These are phyloP conservation scores for Buathra laborator DNA, from an alignment of 2,888 invertebrate species.

Conservation along the genomic window DNA sequence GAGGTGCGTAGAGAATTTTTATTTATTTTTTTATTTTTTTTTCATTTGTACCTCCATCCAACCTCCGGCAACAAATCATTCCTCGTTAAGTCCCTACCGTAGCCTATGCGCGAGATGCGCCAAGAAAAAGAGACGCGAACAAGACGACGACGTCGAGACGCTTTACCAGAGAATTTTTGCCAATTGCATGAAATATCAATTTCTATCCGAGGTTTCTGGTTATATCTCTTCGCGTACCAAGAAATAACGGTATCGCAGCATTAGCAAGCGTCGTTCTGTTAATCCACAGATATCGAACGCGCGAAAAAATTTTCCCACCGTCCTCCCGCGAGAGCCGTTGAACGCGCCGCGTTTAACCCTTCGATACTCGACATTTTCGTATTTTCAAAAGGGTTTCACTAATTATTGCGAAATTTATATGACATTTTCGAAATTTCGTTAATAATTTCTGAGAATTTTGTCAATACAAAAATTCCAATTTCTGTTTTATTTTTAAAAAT, in stretches of 20 bases:
- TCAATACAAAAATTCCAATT: no score
- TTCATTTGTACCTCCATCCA: conserved; percentile 25
- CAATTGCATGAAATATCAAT: conserved; percentile 76
- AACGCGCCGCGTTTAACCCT: background rate
- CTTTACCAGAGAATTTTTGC: conserved; percentile 64
- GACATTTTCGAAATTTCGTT: no score
- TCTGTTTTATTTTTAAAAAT: no score
- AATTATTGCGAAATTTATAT: no score
- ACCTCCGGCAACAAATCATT: conserved; percentile 78
- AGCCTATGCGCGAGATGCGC: conserved; percentile 18
- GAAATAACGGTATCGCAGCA: background rate
- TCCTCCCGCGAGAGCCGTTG: background rate
- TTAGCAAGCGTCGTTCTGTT: background rate
- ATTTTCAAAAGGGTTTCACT: no score
- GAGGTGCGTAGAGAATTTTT: conserved; percentile 50
- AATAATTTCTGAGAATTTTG: no score
- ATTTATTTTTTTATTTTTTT: background rate
- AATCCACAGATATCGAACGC: background rate
- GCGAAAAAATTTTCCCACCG: background rate
- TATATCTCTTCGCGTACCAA: conserved; percentile 17
- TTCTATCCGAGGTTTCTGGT: conserved; percentile 70
- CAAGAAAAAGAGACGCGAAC: background rate
- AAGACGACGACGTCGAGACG: conserved; percentile 24
- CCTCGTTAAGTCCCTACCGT: conserved; percentile 75
- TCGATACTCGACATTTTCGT: background rate